These are phyloP conservation scores for Tetramorium simillimum DNA, from an alignment of 1,140 invertebrate species.

Conservation along the genomic window DNA sequence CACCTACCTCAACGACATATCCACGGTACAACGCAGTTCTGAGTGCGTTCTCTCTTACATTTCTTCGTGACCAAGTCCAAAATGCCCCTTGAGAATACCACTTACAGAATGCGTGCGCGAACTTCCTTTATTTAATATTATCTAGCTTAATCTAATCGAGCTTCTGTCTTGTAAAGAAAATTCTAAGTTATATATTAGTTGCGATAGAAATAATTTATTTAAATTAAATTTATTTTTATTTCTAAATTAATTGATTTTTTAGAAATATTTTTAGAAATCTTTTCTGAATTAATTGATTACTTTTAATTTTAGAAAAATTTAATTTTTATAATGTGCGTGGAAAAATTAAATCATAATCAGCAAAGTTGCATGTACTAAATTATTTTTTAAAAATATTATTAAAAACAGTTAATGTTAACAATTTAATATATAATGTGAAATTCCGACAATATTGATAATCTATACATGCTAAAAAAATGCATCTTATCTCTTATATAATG, in stretches of 20 bases:
- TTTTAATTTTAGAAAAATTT: neutral
- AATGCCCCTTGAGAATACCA: conserved; percentile 49
- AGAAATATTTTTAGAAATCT: no score
- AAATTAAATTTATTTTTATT: neutral
- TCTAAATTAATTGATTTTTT: neutral
- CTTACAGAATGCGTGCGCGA: conserved; percentile 46
- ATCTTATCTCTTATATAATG: neutral
- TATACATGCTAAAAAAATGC: neutral
- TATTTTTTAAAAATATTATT: neutral
- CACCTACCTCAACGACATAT: conserved; percentile 70
- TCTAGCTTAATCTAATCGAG: conserved; percentile 15
- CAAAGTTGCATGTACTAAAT: neutral
- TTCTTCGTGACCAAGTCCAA: conserved; percentile 56
- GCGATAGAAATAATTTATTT: neutral
- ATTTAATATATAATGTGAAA: neutral
- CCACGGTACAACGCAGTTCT: conserved; percentile 34
- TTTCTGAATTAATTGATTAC: neutral
- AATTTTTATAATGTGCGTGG: neutral
- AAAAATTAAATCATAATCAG: neutral
- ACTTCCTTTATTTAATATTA: conserved; percentile 36
- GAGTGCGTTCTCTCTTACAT: conserved; percentile 57
- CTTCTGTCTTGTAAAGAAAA: conserved; percentile 3
- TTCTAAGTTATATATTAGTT: neutral
- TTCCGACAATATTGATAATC: neutral
- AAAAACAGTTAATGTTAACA: neutral